Conservation (phyloP, 2,888 invertebrate genomes). For the Ophioninae sp. region DNA sequence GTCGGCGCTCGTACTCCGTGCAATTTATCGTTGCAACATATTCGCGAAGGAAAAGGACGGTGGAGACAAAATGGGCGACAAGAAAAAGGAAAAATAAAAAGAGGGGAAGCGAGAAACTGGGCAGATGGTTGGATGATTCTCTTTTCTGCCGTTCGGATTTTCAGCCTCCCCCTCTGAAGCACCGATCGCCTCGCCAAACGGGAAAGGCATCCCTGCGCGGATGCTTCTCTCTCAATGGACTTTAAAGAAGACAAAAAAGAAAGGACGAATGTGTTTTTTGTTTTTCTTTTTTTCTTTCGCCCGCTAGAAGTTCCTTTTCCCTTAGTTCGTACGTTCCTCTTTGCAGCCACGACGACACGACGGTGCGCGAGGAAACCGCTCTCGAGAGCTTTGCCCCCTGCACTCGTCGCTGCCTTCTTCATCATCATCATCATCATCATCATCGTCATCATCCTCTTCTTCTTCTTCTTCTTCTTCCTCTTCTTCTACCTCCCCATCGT, state of each 20-base stretch:
- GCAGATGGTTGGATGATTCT: constrained; percentile 55
- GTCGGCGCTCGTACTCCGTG: constrained; percentile 23
- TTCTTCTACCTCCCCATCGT: too few species aligned
- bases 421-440: constrained; percentile 26
- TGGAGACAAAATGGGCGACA: constrained; percentile 5
- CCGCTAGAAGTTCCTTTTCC: constrained; percentile 4
- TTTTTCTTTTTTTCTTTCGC: constrained; percentile 4
- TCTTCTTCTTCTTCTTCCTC: not conserved
- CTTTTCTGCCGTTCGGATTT: constrained; percentile 35
- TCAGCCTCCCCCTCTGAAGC: not conserved
- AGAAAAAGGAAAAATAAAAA: not conserved
- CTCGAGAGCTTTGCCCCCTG: constrained; percentile 42
- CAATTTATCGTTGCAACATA: constrained; percentile 44
- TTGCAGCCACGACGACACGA: constrained; percentile 4
- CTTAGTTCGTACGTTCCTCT: not conserved
- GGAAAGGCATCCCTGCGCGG: constrained; percentile 27
- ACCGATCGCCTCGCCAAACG: not conserved
- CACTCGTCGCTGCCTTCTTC: constrained; percentile 25
- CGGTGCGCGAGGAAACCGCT: constrained; percentile 18
- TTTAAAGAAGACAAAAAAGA: not conserved
- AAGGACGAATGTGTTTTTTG: not conserved
- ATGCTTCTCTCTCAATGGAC: constrained; percentile 44
- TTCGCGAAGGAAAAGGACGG: constrained; percentile 23
- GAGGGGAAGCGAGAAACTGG: constrained; percentile 28
- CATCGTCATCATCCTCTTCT: constrained; percentile 3